These are phyloP conservation scores for Zaprionus bogoriensis DNA, from an alignment of 2,888 invertebrate species.

Conservation along the genomic window DNA sequence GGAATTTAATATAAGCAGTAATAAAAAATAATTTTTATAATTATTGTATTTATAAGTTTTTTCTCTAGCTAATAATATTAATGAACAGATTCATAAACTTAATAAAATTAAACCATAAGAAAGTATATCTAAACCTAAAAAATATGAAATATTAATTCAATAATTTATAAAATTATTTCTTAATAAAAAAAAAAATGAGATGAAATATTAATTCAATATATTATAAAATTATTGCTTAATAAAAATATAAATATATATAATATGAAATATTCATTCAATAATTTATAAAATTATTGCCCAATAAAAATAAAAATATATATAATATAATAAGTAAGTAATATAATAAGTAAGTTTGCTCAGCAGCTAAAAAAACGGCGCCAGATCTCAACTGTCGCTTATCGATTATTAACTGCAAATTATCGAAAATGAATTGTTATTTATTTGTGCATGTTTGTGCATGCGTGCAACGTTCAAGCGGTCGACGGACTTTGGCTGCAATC, in stretches of 20 bases:
- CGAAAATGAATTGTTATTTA: too few relatives aligned
- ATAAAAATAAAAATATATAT: too few relatives aligned
- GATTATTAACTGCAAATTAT: slow-evolving; percentile 23
- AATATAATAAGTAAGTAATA: too few relatives aligned
- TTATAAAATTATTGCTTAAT: neutral
- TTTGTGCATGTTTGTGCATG: neutral
- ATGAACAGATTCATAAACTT: slow-evolving; percentile 85
- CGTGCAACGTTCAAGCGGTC: slow-evolving; percentile 50
- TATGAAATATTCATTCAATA: too few relatives aligned
- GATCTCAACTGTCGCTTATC: too few relatives aligned
- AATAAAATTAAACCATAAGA: slow-evolving; percentile 85
- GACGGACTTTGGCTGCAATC: slow-evolving; percentile 55
- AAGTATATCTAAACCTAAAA: slow-evolving; percentile 84
- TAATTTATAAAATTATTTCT: slow-evolving; percentile 54
- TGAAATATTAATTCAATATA: neutral
- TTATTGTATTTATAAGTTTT: slow-evolving; percentile 71
- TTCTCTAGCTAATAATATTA: slow-evolving; percentile 85
- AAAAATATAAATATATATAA: too few relatives aligned
- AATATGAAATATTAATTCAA: slow-evolving; percentile 65
- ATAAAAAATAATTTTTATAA: slow-evolving; percentile 84
- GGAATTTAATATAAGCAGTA: too few relatives aligned
- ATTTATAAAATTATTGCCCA: too few relatives aligned
- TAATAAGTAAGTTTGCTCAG: too few relatives aligned
- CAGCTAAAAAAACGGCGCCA: too few relatives aligned
- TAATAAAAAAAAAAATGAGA: slow-evolving; percentile 80